Conservation (phyloP, 1,140 invertebrate species). For the Drosophila watanabei region DNA sequence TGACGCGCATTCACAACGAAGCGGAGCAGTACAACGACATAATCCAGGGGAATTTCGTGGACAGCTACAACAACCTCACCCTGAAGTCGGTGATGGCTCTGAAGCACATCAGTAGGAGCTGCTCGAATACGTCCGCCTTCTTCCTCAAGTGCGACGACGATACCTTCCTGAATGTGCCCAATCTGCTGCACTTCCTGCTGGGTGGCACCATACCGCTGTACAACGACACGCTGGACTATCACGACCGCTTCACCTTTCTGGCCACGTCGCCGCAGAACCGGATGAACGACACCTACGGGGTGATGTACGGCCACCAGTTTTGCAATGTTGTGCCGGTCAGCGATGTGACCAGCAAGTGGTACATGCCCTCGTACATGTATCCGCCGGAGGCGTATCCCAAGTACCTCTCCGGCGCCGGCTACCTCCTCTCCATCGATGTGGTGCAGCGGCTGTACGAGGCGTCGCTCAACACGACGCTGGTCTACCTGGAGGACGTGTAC, state of each 20-base stretch:
- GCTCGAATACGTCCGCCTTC: conserved; percentile 88
- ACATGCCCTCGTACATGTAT: conserved; percentile 93
- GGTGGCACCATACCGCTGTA: conserved; percentile 84
- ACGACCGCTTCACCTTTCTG: conserved; percentile 58
- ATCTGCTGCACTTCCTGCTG: conserved; percentile 86
- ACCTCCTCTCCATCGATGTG: conserved; percentile 91
- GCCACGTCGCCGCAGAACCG: conserved; percentile 60
- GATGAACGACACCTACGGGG: conserved; percentile 79
- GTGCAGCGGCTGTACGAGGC: conserved; percentile 89
- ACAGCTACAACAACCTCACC: conserved; percentile 97
- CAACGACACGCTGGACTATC: conserved; percentile 77
- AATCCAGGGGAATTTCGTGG: conserved; percentile 95
- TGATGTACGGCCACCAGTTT: conserved; percentile 91
- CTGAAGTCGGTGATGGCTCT: conserved; percentile 95
- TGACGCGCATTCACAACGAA: conserved; percentile 62
- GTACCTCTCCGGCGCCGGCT: conserved; percentile 94
- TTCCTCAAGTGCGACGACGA: conserved; percentile 95
- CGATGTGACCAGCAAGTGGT: conserved; percentile 92
- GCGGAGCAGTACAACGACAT: conserved; percentile 89
- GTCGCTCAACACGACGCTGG: conserved; percentile 89
- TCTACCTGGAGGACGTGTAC: conserved; percentile 95
- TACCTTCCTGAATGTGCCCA: conserved; percentile 92
- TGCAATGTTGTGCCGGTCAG: conserved; percentile 90
- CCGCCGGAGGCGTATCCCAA: conserved; percentile 90
- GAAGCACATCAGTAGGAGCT: conserved; percentile 91